Evolutionary conservation across 2,888 invertebrate species (phyloP).

Genomic region (Heteropelma amictum): DNA sequence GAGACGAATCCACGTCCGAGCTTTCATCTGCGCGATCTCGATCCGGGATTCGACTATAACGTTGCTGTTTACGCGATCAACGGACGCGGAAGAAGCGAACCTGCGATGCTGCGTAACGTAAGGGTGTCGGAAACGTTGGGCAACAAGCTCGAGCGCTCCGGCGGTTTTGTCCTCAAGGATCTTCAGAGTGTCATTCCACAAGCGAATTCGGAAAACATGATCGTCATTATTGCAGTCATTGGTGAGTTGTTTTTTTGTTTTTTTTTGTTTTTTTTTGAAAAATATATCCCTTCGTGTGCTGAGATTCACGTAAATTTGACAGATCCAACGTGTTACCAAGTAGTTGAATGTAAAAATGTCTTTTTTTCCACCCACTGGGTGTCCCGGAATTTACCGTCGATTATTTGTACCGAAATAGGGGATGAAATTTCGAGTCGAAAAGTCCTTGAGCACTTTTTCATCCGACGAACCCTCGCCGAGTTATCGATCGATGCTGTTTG

Average conservation of each 20-base stretch:
- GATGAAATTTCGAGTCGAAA: no score
- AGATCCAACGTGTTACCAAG: no score
- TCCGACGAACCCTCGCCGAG: no score
- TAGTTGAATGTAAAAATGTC: not conserved
- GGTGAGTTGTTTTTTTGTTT: constrained; percentile 64
- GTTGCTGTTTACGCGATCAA: constrained; percentile 90
- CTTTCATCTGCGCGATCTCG: constrained; percentile 86
- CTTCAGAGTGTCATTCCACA: constrained; percentile 69
- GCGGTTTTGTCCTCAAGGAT: constrained; percentile 67
- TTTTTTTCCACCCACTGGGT: no score
- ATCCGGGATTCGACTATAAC: constrained; percentile 88
- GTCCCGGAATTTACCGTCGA: no score
- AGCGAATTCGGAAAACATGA: constrained; percentile 66
- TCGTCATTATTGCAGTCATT: constrained; percentile 72
- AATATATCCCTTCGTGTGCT: no score
- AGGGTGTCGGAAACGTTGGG: constrained; percentile 73
- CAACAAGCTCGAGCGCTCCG: constrained; percentile 63
- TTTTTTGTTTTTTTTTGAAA: not conserved
- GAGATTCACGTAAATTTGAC: no score
- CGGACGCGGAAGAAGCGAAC: constrained; percentile 87
- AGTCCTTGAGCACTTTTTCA: no score
- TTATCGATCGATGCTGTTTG: no score
- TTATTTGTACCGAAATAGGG: no score
- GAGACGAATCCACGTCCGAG: constrained; percentile 80
- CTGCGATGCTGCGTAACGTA: constrained; percentile 85